These are phyloP conservation scores for Alcedo atthis DNA, from an alignment of 2,797 vertebrate genomes.

Conservation along the genomic window DNA sequence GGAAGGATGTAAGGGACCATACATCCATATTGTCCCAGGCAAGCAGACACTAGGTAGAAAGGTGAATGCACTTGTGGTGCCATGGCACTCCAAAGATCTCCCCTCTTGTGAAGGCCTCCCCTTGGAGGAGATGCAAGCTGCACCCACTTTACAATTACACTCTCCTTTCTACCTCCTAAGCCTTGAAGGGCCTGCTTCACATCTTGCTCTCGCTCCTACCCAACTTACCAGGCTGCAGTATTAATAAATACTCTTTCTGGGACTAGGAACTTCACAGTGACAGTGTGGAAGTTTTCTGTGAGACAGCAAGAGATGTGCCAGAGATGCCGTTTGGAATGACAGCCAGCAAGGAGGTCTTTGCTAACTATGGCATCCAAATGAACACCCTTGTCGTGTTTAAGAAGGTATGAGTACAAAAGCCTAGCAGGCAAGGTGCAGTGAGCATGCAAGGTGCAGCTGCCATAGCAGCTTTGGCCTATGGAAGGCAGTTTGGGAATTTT, in stretches of 20 bases:
- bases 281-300: constrained; percentile 79
- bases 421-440: neutral
- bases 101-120: neutral
- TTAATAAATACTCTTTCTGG: neutral
- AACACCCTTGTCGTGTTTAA: constrained; percentile 85
- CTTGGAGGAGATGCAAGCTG: neutral
- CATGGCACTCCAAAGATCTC: neutral
- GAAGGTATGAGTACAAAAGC: constrained; percentile 78
- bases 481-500: neutral
- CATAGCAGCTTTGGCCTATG: fast-evolving
- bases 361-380: constrained; percentile 74
- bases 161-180: neutral
- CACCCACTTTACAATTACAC: neutral
- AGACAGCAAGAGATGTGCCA: constrained; percentile 83
- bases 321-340: constrained; percentile 86
- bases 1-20: neutral
- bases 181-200: neutral
- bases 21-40: neutral
- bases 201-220: neutral
- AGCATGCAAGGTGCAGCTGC: neutral
- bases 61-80: fast-evolving
- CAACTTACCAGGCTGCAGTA: neutral
- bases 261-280: constrained; percentile 81
- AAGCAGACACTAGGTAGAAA: neutral
- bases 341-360: constrained; percentile 68